Evolutionary conservation across 1,140 invertebrate species (phyloP), one percentile per base, ranked within the genome.

Genomic region (Bombus terrestris): DNA sequence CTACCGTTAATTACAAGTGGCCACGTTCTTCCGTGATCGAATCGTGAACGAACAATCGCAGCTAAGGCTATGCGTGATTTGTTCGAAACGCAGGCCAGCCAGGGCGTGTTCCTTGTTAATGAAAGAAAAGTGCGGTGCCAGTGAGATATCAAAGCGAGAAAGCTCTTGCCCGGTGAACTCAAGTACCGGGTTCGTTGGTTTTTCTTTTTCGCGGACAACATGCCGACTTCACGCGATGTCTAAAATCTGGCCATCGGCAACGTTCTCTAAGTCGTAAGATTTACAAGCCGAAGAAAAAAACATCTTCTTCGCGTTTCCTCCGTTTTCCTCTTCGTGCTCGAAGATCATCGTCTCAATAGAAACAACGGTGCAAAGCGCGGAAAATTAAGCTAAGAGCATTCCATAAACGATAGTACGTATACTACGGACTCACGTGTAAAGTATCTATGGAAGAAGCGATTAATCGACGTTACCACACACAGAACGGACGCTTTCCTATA

Each of bases 401-500:
- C 83, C 87, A 59, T 73, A 91, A 92, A 86, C 79, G 47, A 39
- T 87, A 83, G 76, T 53, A 53, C 47, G 18, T 81, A 71, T 86
- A 86, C 86, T 88, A 88, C 87, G 72, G 87, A 93, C 92, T 93
- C 92, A 93, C 92, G 92, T 93, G 90, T 91, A 87, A 90, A 76
- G 90, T 89, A 92, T 90, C 90, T 93, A 92, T 83, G 86, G 88
- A 64, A 87, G 86, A 90, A 91, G 84, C 86, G 82, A 91, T 86
- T 89, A 91, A 92, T 89, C 89, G 89, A 91, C 84, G 91, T 91
- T 93, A 92, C 89, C 92, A 90, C 89, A 91, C 87, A 93, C 87
- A 88, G 83, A 90, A 85, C 72, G 90, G 91, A 90, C 88, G 91
- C 92, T 93, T 93, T 90, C 92, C 92, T 93, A 93, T 84, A 91